Evolutionary conservation across 2,113 vertebrate species (phyloP).

Genomic region (Pongo abelii): DNA sequence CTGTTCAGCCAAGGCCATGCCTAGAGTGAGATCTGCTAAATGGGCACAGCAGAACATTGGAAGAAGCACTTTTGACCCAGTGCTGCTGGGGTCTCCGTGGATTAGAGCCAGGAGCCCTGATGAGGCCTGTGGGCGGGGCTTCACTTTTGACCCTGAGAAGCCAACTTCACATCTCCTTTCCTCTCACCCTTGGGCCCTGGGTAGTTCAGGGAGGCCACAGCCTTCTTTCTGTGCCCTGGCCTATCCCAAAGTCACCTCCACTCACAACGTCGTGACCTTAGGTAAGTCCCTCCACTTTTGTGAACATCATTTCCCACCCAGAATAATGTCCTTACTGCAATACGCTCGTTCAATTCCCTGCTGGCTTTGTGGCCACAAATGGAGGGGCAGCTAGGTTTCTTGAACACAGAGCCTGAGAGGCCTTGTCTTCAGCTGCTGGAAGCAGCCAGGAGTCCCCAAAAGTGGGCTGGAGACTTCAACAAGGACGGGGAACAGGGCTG

Average conservation of each 20-base stretch:
- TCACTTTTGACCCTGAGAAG: background rate
- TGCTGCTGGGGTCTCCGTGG: background rate
- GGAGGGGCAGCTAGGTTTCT: background rate
- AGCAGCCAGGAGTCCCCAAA: background rate
- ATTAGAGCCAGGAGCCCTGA: background rate
- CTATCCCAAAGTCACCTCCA: background rate
- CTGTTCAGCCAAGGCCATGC: background rate
- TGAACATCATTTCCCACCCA: background rate
- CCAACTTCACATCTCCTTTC: background rate
- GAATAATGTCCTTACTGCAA: background rate
- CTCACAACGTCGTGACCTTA: background rate
- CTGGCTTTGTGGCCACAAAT: background rate
- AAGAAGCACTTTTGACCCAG: background rate
- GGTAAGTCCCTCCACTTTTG: background rate
- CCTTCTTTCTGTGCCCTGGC: background rate
- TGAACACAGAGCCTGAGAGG: background rate
- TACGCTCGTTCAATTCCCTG: background rate
- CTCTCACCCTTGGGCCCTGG: background rate
- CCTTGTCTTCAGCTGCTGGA: background rate
- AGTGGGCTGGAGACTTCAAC: background rate
- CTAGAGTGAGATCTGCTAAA: background rate
- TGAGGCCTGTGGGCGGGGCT: background rate
- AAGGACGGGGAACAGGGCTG: background rate
- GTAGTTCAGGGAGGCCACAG: background rate
- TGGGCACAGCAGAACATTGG: background rate